Evolutionary conservation across 2,113 vertebrate species (phyloP).

Genomic region (Carlito syrichta): DNA sequence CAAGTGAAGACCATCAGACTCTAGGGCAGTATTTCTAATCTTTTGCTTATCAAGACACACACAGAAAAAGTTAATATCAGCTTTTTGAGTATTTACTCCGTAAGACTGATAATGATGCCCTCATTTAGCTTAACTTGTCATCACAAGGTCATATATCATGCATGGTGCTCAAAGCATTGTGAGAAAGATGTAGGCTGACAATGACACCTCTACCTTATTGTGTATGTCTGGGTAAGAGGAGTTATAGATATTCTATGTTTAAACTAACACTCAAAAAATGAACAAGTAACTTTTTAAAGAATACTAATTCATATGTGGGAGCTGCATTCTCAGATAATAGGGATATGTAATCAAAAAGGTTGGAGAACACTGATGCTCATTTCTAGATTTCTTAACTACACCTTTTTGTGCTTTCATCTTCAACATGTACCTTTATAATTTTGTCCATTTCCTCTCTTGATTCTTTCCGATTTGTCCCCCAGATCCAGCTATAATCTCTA

Average conservation of each 20-base stretch:
- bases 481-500: slow-evolving; percentile 16
- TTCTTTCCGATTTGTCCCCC: neutral
- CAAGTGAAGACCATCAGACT: neutral
- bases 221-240: neutral
- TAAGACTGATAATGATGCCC: neutral
- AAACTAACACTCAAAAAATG: neutral
- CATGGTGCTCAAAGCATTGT: neutral
- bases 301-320: neutral
- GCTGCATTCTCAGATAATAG: neutral
- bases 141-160: neutral
- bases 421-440: neutral
- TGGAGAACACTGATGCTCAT: neutral
- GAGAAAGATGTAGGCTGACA: slow-evolving; percentile 3
- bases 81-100: slow-evolving; percentile 25
- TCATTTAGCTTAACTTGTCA: slow-evolving; percentile 13
- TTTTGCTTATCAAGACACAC: slow-evolving; percentile 24
- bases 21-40: slow-evolving; percentile 20
- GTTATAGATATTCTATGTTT: neutral
- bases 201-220: neutral
- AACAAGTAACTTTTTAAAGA: neutral
- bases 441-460: neutral
- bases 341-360: neutral
- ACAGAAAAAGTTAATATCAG: slow-evolving; percentile 23
- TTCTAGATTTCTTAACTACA: neutral
- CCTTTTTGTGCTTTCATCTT: neutral